A percentile compares a stretch with the other conserved stretches of the same genome.
phyloP scores from a whole-genome alignment of 2,113 vertebrate genomes.

The Empidonax traillii region DNA sequence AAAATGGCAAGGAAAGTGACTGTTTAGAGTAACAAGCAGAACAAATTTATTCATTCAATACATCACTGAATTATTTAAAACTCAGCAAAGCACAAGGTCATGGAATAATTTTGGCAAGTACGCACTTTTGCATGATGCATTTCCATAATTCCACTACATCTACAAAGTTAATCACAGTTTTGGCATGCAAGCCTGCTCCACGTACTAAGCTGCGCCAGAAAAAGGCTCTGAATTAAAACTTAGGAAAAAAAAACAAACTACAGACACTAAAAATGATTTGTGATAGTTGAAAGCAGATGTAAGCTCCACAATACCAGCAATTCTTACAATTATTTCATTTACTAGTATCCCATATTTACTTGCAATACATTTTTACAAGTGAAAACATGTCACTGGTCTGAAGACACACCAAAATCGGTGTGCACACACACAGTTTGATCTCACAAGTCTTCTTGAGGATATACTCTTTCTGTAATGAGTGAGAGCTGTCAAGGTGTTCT shows the following conservation, averaged over 20 bases:
- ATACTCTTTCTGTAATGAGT: not conserved
- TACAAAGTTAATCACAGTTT: conserved; percentile 80
- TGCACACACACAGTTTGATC: not conserved
- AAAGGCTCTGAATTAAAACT: conserved; percentile 64
- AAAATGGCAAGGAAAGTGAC: conserved; percentile 79
- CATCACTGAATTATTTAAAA: conserved; percentile 86
- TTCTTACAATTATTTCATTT: conserved; percentile 29
- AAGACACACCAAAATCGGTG: not conserved
- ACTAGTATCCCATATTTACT: not conserved
- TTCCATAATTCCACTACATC: conserved; percentile 79
- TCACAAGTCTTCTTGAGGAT: not conserved
- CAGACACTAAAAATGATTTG: conserved; percentile 35
- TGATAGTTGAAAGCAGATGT: conserved; percentile 1
- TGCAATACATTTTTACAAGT: not conserved
- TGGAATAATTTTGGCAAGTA: conserved; percentile 80
- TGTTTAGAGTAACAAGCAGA: conserved; percentile 81
- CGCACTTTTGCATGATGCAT: conserved; percentile 74
- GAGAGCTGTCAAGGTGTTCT: not conserved
- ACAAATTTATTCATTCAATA: conserved; percentile 84
- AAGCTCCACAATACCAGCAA: not conserved
- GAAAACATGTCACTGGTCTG: not conserved
- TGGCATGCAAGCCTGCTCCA: conserved; percentile 62
- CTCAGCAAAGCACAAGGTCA: conserved; percentile 80
- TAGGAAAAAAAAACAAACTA: conserved; percentile 38
- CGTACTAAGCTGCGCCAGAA: conserved; percentile 54